A percentile compares a stretch with the other conserved stretches of the same genome.
phyloP scores from a whole-genome alignment of 2,888 invertebrate species.

The Nephrotoma appendiculata region DNA sequence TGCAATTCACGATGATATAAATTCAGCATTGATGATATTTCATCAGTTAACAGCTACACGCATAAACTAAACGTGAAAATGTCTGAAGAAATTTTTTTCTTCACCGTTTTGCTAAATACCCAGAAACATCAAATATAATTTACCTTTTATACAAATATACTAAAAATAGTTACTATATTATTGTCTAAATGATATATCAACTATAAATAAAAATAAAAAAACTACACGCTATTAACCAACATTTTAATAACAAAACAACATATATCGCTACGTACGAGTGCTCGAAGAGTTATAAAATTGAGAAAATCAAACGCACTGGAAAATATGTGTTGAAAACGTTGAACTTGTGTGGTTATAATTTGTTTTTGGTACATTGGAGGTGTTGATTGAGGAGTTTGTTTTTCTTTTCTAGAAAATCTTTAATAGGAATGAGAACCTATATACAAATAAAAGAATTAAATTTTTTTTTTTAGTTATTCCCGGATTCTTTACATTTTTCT shows the following conservation, averaged over 20 bases:
- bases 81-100: not conserved
- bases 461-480: not conserved
- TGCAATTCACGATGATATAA: not conserved
- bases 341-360: not conserved
- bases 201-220: not conserved
- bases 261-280: not conserved
- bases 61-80: not conserved
- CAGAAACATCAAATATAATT: not conserved
- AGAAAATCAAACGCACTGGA: not conserved
- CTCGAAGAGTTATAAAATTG: not conserved
- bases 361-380: not conserved
- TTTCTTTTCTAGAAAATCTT: not conserved
- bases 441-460: not conserved
- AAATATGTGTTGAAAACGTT: not conserved
- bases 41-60: not conserved
- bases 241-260: not conserved
- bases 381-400: not conserved
- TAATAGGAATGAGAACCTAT: not conserved
- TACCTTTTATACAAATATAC: not conserved
- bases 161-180: not conserved
- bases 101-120: not conserved
- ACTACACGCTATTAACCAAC: not conserved
- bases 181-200: not conserved
- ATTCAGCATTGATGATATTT: not conserved
- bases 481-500: not conserved